Conservation (phyloP, 1,140 invertebrate species). For the Drosophila orosa region DNA sequence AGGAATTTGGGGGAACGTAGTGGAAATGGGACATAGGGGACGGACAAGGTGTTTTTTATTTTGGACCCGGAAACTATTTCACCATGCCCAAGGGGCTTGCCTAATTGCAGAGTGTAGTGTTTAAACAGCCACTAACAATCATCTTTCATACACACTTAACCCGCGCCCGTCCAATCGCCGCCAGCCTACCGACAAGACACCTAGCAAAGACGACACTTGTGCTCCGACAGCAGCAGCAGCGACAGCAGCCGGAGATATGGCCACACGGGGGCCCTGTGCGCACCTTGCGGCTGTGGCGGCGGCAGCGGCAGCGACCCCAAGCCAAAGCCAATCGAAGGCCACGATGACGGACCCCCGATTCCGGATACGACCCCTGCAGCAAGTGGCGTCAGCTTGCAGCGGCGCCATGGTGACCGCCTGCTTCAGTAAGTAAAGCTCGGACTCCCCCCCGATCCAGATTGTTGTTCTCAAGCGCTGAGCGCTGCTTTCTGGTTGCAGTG, state of each 20-base stretch:
- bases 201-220: slow-evolving; percentile 11
- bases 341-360: slow-evolving; percentile 88
- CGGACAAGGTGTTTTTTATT: slow-evolving; percentile 25
- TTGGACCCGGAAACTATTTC: slow-evolving; percentile 38
- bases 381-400: slow-evolving; percentile 95
- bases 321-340: slow-evolving; percentile 15
- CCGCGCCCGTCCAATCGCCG: neutral
- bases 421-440: slow-evolving; percentile 88
- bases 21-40: slow-evolving; percentile 12
- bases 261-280: slow-evolving; percentile 13
- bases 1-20: slow-evolving; percentile 15
- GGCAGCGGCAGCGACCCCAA: slow-evolving; percentile 21
- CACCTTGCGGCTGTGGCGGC: slow-evolving; percentile 14
- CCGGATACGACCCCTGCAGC: slow-evolving; percentile 93
- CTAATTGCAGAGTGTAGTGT: slow-evolving; percentile 7
- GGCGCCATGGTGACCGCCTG: slow-evolving; percentile 95
- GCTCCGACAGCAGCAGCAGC: neutral
- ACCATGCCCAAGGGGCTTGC: slow-evolving; percentile 24
- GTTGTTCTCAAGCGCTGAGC: neutral
- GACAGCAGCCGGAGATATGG: slow-evolving; percentile 7
- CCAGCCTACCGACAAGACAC: slow-evolving; percentile 38
- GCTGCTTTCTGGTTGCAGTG: slow-evolving; percentile 87
- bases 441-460: neutral
- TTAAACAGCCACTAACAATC: neutral
- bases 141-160: too few species aligned